Base-by-base conservation (phyloP, 2,113 vertebrate species). In the Craseonycteris thonglongyai region DNA sequence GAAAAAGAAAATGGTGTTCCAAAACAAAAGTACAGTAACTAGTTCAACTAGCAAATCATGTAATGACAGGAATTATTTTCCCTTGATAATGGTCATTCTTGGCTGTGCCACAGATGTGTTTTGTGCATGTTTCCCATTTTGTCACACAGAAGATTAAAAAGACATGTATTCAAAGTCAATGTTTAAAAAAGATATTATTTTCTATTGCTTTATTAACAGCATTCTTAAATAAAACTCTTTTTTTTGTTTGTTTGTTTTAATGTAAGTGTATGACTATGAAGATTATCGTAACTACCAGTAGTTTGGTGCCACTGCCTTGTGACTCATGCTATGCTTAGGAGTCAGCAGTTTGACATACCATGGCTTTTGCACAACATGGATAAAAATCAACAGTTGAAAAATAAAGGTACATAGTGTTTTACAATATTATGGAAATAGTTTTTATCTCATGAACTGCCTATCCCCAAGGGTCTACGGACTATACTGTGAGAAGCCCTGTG, bases 111-210 rank as follows among this genome's bases (percentile, higher is more conserved):
- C 47, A 33, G n/a, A 51, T 38, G 16, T 7, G 24, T 26, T 80
- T 49, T 83, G 26, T 49, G 40, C 10, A 2, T 69, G 59, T 56
- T 93, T 91, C 40, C 12, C 10, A 24, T 24, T 94, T 66, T 66
- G 47, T 56, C 69, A 76, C 30, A 66, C 0, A 88, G 66, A 92
- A 80, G 87, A 56, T 40, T 95, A 72, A 84, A 88, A 95, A 56
- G 49, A 88, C 24, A 80, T n/a, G 22, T 54, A 58, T 15, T 78
- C 49, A 68, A 38, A 30, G 35, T 72, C 35, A 42, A 12, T 75
- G 54, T 75, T 91, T 79, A 79, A 58, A 63, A 90, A 93, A 59
- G 28, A 72, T 15, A 47, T 87, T 69, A 85, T 81, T 89, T 89
- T 94, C 72, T 87, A 61, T 7, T 16, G 30, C 24, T 45, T 56